Evolutionary conservation across 2,797 vertebrate genomes (phyloP).

Genomic region (Bradypodion pumilum): DNA sequence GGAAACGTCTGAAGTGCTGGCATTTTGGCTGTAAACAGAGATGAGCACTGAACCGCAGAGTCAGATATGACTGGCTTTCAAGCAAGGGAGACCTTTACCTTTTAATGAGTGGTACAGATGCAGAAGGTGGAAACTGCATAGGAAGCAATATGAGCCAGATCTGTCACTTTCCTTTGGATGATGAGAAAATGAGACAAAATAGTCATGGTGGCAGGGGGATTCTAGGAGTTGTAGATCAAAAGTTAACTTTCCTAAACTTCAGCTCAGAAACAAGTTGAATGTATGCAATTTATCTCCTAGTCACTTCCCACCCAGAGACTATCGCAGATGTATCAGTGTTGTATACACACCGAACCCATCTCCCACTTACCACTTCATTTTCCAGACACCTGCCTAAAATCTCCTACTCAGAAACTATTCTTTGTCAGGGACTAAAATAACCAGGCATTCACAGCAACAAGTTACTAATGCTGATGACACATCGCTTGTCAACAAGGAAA

Average conservation of each 20-base stretch:
- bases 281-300: not conserved
- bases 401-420: not conserved
- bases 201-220: too few relatives aligned
- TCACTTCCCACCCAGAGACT: not conserved
- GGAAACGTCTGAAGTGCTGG: too few relatives aligned
- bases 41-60: too few relatives aligned
- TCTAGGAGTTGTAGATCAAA: too few relatives aligned
- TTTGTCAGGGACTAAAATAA: not conserved
- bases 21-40: too few relatives aligned
- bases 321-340: not conserved
- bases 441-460: accelerated
- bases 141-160: not conserved
- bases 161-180: too few relatives aligned
- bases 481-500: accelerated
- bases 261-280: not conserved
- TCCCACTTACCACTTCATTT: not conserved
- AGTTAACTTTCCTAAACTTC: not conserved
- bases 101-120: too few relatives aligned
- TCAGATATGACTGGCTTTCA: too few relatives aligned
- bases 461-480: not conserved
- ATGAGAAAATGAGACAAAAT: too few relatives aligned
- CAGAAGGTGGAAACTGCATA: not conserved
- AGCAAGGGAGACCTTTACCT: too few relatives aligned
- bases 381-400: not conserved
- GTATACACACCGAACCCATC: accelerated